Base-by-base conservation (phyloP, 2,113 vertebrate genomes). In the Zapus hudsonius region DNA sequence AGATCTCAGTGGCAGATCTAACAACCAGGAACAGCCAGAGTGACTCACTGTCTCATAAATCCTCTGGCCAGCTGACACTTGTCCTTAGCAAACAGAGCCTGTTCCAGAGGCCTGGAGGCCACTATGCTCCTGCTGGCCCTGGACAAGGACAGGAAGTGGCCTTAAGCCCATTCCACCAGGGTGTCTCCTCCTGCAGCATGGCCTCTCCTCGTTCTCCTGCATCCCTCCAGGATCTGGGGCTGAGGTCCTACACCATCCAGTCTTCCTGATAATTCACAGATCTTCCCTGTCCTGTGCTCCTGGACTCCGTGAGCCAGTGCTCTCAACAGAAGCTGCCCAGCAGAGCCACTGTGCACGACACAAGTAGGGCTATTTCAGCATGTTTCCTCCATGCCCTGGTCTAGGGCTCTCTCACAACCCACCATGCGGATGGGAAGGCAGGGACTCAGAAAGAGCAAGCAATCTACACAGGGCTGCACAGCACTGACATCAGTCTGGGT, bases 1-100 rank as follows among this genome's bases (percentile, higher is more conserved):
- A 96, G 95, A 64, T 84, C 93, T 93, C 67, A 63, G 95, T 84
- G 80, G 76, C 19, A 9, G 91, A 93, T 42, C 55, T 89, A 94
- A 97, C 96, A 95, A 95, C 92, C 84, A 91, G 82, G 61, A 90
- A 67, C 25, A 66, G 94, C 87, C 93, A 92, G 90, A 96, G 94
- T 91, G 92, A 97, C 95, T 97, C 95, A 38, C 64, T 31, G 92
- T 91, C 86, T 75, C 47, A 89, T 92, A 95, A 93, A 96, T 93
- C 92, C 89, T 92, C 95, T 8, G 4, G 70, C 22, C n/a, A n/a
- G 63, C 61, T 22, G n/a, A 84, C 70, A 88, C 84, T 52, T 89
- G 95, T 93, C 81, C 63, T 89, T 64, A 87, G 96, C 96, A 72
- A 52, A 44, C 84, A 79, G 83, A 90, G 89, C 64, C 91, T 42